phyloP scores from a whole-genome alignment of 2,113 vertebrate species.

The Petaurus breviceps region DNA sequence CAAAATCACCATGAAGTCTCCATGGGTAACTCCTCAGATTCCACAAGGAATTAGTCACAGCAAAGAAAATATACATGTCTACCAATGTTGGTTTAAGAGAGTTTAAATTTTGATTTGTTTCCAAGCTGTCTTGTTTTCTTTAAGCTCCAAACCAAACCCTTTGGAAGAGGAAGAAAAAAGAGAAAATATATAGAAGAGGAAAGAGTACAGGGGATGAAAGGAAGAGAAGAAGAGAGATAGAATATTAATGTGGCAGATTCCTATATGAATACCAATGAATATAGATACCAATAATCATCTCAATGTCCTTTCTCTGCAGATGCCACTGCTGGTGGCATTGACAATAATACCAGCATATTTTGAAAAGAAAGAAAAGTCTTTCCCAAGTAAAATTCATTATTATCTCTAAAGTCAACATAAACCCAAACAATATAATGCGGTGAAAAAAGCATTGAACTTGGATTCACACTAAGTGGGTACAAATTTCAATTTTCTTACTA shows the following conservation, averaged over 20 bases:
- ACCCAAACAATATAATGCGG: not conserved
- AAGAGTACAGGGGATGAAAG: not conserved
- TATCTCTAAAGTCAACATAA: not conserved
- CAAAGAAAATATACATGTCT: slow-evolving; percentile 27
- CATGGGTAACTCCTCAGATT: slow-evolving; percentile 47
- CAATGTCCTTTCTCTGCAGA: not conserved
- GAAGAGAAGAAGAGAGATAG: not conserved
- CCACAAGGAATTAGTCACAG: slow-evolving; percentile 41
- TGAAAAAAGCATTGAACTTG: not conserved
- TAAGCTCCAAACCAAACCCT: slow-evolving; percentile 1
- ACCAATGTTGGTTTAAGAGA: not conserved
- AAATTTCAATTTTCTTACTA: not conserved
- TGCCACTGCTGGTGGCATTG: not conserved
- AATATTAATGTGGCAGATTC: not conserved
- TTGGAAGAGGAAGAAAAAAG: not conserved
- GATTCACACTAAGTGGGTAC: not conserved
- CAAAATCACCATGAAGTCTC: slow-evolving; percentile 22
- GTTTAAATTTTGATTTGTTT: not conserved
- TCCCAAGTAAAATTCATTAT: not conserved
- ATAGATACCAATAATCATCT: not conserved
- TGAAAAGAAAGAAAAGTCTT: not conserved
- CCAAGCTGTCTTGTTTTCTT: not conserved
- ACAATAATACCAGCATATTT: not conserved
- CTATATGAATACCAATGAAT: not conserved
- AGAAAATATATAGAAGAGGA: not conserved